phyloP scores from a whole-genome alignment of 2,113 vertebrate genomes.

The Eretmochelys imbricata region DNA sequence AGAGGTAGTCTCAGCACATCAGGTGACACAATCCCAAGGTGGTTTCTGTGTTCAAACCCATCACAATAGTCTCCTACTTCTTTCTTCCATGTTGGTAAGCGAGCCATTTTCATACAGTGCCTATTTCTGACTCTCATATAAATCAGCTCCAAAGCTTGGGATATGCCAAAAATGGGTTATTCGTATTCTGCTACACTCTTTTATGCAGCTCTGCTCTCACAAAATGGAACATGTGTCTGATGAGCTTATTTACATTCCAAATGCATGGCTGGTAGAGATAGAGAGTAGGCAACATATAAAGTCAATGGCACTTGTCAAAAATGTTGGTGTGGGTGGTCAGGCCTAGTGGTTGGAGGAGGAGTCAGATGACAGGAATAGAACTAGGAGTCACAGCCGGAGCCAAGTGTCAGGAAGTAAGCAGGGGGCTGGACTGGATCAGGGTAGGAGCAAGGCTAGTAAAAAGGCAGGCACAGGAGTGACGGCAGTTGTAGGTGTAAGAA shows the following conservation, averaged over 20 bases:
- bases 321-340: neutral
- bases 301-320: neutral
- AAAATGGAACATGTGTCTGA: slow-evolving; percentile 63
- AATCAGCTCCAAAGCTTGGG: slow-evolving; percentile 57
- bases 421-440: neutral
- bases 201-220: slow-evolving; percentile 50
- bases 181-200: slow-evolving; percentile 67
- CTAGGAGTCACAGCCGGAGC: neutral
- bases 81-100: neutral
- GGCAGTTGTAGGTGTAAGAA: neutral
- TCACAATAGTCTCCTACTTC: neutral
- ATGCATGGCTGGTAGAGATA: slow-evolving; percentile 56
- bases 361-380: neutral
- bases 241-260: slow-evolving; percentile 68
- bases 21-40: too few relatives aligned
- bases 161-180: slow-evolving; percentile 62
- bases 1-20: too few relatives aligned
- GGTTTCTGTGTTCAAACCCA: too few relatives aligned
- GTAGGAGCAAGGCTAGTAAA: neutral
- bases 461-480: neutral
- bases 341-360: neutral
- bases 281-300: slow-evolving; percentile 34
- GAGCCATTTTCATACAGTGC: slow-evolving; percentile 38
- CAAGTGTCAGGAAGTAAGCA: neutral
- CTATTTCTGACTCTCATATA: slow-evolving; percentile 70